Percentiles rank a stretch among this genome's conserved stretches.
Evolutionary conservation across 2,113 vertebrate genomes (phyloP).

Genomic region (Conger conger): DNA sequence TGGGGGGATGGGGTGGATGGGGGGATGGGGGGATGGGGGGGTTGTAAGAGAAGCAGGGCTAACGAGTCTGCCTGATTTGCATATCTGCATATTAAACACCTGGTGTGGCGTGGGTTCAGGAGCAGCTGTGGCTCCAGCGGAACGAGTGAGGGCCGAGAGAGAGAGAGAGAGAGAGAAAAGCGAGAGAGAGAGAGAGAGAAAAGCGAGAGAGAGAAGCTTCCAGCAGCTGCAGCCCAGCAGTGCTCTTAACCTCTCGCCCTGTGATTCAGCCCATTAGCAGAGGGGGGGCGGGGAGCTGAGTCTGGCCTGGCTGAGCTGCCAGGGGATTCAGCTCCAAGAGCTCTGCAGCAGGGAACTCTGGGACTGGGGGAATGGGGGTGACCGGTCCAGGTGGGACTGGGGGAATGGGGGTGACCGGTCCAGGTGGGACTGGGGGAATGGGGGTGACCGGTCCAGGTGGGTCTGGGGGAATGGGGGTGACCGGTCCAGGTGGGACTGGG

Average conservation of each 20-base stretch:
- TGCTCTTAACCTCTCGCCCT: not conserved
- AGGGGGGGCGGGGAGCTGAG: not conserved
- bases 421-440: not conserved
- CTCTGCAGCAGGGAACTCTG: not conserved
- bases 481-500: no score
- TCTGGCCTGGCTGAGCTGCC: not conserved
- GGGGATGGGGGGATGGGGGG: not conserved
- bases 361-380: not conserved
- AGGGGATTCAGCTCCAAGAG: not conserved
- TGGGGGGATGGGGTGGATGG: not conserved
- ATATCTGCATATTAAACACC: conserved; percentile 5
- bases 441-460: not conserved
- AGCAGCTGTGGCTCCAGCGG: conserved; percentile 5
- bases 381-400: not conserved
- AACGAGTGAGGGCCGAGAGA: not conserved
- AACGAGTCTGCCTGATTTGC: not conserved
- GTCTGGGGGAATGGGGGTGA: no score
- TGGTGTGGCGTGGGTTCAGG: not conserved
- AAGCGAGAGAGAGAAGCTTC: not conserved
- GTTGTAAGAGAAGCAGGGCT: not conserved
- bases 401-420: not conserved
- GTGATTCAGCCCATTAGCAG: not conserved
- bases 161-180: not conserved
- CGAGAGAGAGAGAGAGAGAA: no score
- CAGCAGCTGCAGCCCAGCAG: not conserved